Base-by-base conservation (phyloP, 2,797 vertebrate genomes). In the Menidia menidia region DNA sequence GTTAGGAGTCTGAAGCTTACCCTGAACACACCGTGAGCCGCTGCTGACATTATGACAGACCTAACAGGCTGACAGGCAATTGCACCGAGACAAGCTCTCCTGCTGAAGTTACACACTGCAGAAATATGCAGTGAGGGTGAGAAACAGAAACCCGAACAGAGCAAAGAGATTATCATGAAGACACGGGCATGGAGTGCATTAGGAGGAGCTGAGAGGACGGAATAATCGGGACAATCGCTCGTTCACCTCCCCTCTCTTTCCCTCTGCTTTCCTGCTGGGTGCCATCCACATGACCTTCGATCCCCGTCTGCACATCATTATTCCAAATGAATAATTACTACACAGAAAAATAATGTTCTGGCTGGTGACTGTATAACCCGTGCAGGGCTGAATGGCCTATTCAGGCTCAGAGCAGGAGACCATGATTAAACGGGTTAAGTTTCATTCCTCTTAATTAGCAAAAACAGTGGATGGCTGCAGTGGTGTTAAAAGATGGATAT, bases 271-370 rank as follows among this genome's bases (percentile, higher is more conserved):
- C 74, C 82, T 87, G 64, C 77, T 88, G 87, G 82, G 71, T 85
- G 70, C 71, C 87, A 86, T 89, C 81, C 89, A 82, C 52, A 31
- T 45, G 35, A 86, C 69, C 80, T 84, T 48, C 72, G 56, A 87
- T 72, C 79, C 45, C 43, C 2, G 5, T 75, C 65, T 19, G 42
- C 44, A 42, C 45, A 12, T 79, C 81, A 74, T 58, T 79, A 71
- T 71, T 66, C 56, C 66, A 85, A 86, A 86, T 77, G 71, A 78
- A 81, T 55, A 84, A 73, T 77, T 68, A 76, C 64, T 59, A 61
- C 68, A 42, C 56, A 73, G 25, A 66, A 64, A 59, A 65, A 53
- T 55, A 73, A 85, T 64, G 71, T 62, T 56, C 56, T 81, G 75
- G 75, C 73, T 45, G 67, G 73, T 44, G 4, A 68, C 75, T 57